A percentile compares a stretch with the other conserved stretches of the same genome.
These are phyloP conservation scores for Spinibarbus caldwelli DNA, from an alignment of 2,797 vertebrate species.

Conservation along the genomic window DNA sequence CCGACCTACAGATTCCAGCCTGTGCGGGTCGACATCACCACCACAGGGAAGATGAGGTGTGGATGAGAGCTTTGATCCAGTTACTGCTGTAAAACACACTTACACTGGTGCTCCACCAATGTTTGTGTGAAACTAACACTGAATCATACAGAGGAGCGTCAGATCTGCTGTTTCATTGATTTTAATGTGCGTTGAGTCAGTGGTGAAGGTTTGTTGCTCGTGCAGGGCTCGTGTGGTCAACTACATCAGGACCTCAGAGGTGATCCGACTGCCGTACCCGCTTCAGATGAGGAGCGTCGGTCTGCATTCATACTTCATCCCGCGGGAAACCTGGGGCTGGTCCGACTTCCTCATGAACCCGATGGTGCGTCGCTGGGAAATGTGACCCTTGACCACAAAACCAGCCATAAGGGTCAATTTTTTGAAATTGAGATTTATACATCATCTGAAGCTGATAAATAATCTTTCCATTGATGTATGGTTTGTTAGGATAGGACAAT, in stretches of 20 bases:
- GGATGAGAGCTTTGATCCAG: not conserved
- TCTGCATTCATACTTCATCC: slow-evolving; percentile 92
- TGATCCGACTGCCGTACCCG: slow-evolving; percentile 91
- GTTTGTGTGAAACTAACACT: not conserved
- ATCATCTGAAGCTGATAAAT: too few relatives aligned
- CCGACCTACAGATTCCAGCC: slow-evolving; percentile 92
- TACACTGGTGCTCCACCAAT: not conserved
- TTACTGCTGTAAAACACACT: not conserved
- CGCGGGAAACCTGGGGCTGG: slow-evolving; percentile 98
- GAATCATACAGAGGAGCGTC: not conserved
- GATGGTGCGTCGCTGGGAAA: slow-evolving; percentile 82
- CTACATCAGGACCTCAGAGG: slow-evolving; percentile 96
- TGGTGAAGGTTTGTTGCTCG: not conserved
- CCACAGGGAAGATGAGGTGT: slow-evolving; percentile 98
- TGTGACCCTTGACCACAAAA: too few relatives aligned
- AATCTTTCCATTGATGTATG: too few relatives aligned
- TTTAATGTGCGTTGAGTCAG: too few relatives aligned
- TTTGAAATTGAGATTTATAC: too few relatives aligned
- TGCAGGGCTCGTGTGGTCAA: slow-evolving; percentile 92
- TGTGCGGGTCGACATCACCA: slow-evolving; percentile 94
- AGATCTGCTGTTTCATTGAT: too few relatives aligned
- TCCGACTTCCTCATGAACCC: slow-evolving; percentile 99
- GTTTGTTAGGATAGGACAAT: too few relatives aligned
- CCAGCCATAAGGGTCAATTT: too few relatives aligned
- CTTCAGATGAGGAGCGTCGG: slow-evolving; percentile 93